These are phyloP conservation scores for Epinephelus fuscoguttatus DNA, from an alignment of 2,113 vertebrate species.

Conservation along the genomic window DNA sequence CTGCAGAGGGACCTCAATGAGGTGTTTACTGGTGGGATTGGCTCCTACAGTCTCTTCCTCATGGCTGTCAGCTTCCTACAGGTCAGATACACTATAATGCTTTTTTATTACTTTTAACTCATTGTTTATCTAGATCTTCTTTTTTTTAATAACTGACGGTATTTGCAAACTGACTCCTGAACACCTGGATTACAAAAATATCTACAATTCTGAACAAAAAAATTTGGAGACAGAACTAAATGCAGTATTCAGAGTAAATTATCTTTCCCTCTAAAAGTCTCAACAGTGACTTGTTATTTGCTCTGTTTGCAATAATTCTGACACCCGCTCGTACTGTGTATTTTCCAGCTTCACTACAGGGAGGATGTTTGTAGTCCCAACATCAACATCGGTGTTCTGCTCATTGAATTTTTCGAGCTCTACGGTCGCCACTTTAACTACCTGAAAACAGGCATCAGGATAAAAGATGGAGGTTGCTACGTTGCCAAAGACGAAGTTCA, in stretches of 20 bases:
- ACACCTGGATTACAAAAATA: not conserved
- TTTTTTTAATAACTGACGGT: not conserved
- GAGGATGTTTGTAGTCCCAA: slow-evolving; percentile 93
- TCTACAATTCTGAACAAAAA: not conserved
- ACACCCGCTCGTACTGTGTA: not conserved
- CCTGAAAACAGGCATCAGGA: slow-evolving; percentile 98
- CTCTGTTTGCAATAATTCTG: not conserved
- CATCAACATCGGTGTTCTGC: slow-evolving; percentile 97
- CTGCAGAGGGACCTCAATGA: slow-evolving; percentile 98
- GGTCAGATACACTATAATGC: slow-evolving; percentile 79
- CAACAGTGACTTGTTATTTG: not conserved
- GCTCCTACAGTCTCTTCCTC: slow-evolving; percentile 98
- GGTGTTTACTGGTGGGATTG: slow-evolving; percentile 98
- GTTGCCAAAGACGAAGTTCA: slow-evolving; percentile 99
- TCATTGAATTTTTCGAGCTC: slow-evolving; percentile 99
- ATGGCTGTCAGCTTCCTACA: slow-evolving; percentile 99
- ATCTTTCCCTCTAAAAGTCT: not conserved
- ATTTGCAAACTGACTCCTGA: not conserved
- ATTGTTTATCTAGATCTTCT: not conserved
- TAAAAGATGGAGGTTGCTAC: slow-evolving; percentile 97
- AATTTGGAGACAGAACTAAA: not conserved
- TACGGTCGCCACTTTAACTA: slow-evolving; percentile 99
- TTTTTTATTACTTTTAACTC: not conserved
- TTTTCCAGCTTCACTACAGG: slow-evolving; percentile 92
- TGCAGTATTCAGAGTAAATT: not conserved